phyloP scores from a whole-genome alignment of 1,140 invertebrate genomes.

The Meteorus sp. region DNA sequence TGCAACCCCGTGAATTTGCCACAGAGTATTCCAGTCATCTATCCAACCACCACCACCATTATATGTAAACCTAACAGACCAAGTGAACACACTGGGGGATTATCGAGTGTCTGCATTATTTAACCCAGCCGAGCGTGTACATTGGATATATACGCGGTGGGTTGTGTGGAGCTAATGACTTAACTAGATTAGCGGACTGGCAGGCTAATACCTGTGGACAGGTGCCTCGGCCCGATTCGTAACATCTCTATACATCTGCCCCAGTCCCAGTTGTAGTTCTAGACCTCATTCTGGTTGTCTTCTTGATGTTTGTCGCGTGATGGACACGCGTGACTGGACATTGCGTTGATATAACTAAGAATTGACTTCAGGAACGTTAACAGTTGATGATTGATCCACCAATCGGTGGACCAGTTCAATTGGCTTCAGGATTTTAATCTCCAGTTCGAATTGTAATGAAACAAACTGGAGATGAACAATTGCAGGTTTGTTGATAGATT shows the following conservation, averaged over 20 bases:
- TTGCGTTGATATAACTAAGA: too few relatives aligned
- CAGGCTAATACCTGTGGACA: conserved; percentile 38
- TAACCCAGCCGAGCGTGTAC: conserved; percentile 30
- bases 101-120: conserved; percentile 33
- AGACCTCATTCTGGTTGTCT: too few relatives aligned
- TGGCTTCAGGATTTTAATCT: too few relatives aligned
- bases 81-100: conserved; percentile 30
- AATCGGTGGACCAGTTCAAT: too few relatives aligned
- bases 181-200: conserved; percentile 39
- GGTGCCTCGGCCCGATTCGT: conserved; percentile 32
- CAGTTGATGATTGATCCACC: too few relatives aligned
- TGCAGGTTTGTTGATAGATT: too few relatives aligned
- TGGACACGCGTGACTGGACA: too few relatives aligned
- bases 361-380: too few relatives aligned
- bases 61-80: too few relatives aligned
- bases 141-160: conserved; percentile 19
- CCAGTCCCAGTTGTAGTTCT: conserved; percentile 1
- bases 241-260: conserved; percentile 4
- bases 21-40: background rate
- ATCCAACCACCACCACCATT: background rate
- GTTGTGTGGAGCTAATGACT: conserved; percentile 33
- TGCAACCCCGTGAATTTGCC: background rate
- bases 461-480: too few relatives aligned
- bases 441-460: too few relatives aligned
- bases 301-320: too few relatives aligned